Evolutionary conservation across 2,797 vertebrate species (phyloP).

Genomic region (Mus spretus): DNA sequence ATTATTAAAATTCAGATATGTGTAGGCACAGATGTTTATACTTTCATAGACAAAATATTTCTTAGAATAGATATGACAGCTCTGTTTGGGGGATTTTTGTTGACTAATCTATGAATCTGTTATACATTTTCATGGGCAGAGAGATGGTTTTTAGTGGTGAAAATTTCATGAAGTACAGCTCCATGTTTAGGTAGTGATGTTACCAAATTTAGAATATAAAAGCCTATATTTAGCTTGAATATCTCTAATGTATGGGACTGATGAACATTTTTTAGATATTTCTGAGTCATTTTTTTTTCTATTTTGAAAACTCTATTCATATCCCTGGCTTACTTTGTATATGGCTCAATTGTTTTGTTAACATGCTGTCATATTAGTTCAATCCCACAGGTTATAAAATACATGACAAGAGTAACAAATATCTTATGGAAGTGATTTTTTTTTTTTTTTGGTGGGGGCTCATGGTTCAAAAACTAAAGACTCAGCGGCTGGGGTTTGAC

Average conservation of each 20-base stretch:
- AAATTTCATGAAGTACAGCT: neutral
- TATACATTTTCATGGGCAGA: neutral
- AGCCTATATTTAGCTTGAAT: neutral
- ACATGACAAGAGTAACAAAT: too few species aligned
- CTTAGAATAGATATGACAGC: neutral
- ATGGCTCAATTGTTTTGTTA: neutral
- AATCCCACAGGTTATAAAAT: neutral
- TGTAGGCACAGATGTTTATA: neutral
- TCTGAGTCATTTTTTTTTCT: neutral
- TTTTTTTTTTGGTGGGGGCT: neutral
- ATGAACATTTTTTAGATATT: neutral
- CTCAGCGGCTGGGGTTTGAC: neutral
- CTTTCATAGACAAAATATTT: neutral
- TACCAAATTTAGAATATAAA: neutral
- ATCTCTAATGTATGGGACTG: neutral
- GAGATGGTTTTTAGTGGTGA: neutral
- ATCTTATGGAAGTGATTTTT: too few species aligned
- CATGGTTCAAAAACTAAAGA: neutral
- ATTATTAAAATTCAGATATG: neutral
- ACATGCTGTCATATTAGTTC: neutral
- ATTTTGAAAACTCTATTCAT: neutral
- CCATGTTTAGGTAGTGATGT: neutral
- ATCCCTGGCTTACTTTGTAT: neutral
- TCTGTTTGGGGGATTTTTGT: neutral
- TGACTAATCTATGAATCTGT: neutral